A percentile compares a stretch with the other conserved stretches of the same genome.
Evolutionary conservation across 2,797 vertebrate genomes (phyloP).

Genomic region (Poecilia wingei): DNA sequence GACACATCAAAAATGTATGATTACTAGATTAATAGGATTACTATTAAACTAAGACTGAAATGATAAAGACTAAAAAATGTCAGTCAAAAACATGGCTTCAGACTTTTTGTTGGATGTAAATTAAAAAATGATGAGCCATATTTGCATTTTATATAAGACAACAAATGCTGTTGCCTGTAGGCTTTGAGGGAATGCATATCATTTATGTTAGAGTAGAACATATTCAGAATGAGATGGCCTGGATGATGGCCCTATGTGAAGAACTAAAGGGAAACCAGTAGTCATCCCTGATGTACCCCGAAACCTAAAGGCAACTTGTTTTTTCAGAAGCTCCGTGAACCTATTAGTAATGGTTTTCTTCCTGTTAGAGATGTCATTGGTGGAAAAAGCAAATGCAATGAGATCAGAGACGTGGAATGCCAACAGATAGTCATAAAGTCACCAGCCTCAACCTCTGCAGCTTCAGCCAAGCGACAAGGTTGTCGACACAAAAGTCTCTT

Average conservation of each 20-base stretch:
- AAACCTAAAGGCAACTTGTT: background rate
- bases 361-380: background rate
- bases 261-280: background rate
- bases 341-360: background rate
- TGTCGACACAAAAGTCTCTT: background rate
- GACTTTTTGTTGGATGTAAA: background rate
- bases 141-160: background rate
- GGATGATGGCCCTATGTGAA: background rate
- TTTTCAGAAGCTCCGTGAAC: background rate
- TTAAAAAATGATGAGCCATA: background rate
- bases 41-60: background rate
- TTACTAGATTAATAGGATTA: no score
- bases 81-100: background rate
- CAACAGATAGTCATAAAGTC: background rate
- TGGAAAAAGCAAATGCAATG: background rate
- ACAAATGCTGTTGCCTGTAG: background rate
- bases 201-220: background rate
- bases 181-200: background rate
- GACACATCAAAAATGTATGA: no score
- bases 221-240: background rate
- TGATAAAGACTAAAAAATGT: background rate
- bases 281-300: background rate
- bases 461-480: background rate
- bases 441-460: background rate
- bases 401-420: background rate